These are phyloP conservation scores for Sebastolobus altivelis DNA, from an alignment of 2,797 vertebrate genomes.

Conservation along the genomic window DNA sequence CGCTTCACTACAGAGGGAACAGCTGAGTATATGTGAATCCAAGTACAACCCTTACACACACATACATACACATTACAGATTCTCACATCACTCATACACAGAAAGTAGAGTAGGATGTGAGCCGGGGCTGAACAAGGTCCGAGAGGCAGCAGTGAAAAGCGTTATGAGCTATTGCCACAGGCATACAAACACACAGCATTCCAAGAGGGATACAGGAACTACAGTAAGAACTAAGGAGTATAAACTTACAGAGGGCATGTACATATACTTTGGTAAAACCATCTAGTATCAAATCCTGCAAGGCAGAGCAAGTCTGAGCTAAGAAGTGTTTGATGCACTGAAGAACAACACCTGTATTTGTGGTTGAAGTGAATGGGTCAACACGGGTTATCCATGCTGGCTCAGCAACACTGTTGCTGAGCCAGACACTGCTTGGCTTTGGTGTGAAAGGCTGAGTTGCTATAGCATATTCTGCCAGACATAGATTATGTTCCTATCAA, in stretches of 20 bases:
- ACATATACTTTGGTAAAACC: slow-evolving; percentile 29
- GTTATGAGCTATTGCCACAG: slow-evolving; percentile 59
- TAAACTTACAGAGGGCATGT: slow-evolving; percentile 28
- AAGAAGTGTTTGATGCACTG: neutral
- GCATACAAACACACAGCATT: slow-evolving; percentile 49
- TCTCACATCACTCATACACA: slow-evolving; percentile 61
- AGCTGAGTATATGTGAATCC: slow-evolving; percentile 69
- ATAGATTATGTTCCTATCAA: neutral
- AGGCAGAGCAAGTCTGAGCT: slow-evolving; percentile 36
- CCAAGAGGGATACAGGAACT: slow-evolving; percentile 31
- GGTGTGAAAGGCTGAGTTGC: neutral
- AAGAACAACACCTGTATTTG: slow-evolving; percentile 13
- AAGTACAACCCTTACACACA: slow-evolving; percentile 15
- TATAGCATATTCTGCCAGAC: neutral
- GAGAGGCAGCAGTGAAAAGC: slow-evolving; percentile 47
- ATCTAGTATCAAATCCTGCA: slow-evolving; percentile 31
- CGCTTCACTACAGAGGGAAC: slow-evolving; percentile 83
- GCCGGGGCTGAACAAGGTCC: slow-evolving; percentile 51
- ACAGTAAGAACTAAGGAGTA: slow-evolving; percentile 9
- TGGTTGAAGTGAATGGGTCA: slow-evolving; percentile 3
- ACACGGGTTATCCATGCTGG: neutral
- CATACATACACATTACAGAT: slow-evolving; percentile 50
- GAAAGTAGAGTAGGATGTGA: slow-evolving; percentile 52
- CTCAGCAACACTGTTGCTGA: neutral
- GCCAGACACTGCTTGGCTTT: neutral